Evolutionary conservation across 1,140 invertebrate species (phyloP).

Genomic region (Megathymus violae): DNA sequence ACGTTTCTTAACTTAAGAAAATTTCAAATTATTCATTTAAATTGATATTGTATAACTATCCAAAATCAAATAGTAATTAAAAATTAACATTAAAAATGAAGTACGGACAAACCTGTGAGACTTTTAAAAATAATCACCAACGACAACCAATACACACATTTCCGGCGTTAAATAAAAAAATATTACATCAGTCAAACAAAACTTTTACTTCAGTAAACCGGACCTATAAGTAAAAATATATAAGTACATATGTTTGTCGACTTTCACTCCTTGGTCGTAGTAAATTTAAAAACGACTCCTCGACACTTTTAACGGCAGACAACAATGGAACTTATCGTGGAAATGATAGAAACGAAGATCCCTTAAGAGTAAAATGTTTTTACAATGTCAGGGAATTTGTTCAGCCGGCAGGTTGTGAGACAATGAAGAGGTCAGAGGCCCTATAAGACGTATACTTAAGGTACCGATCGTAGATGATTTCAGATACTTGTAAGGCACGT

Average conservation of each 20-base stretch:
- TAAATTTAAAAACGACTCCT: conserved; percentile 41
- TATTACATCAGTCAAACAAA: conserved; percentile 72
- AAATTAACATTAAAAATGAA: conserved; percentile 1
- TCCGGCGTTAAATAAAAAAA: conserved; percentile 48
- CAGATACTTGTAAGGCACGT: conserved; percentile 26
- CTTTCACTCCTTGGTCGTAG: conserved; percentile 61
- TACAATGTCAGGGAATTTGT: too few species aligned
- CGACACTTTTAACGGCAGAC: not conserved
- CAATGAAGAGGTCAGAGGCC: conserved; percentile 69
- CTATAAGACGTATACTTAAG: conserved; percentile 40
- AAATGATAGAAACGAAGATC: conserved; percentile 10
- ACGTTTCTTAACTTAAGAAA: too few species aligned
- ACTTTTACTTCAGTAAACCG: conserved; percentile 73
- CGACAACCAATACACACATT: conserved; percentile 30
- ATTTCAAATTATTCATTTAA: too few species aligned
- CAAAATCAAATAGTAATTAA: conserved; percentile 11
- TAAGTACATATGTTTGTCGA: conserved; percentile 44
- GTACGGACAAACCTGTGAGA: not conserved
- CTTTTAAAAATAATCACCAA: not conserved
- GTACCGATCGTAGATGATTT: conserved; percentile 37
- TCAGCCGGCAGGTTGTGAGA: conserved; percentile 59
- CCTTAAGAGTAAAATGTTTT: not conserved
- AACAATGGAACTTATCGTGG: too few species aligned
- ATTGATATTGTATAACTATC: too few species aligned
- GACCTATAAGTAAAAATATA: conserved; percentile 65